Evolutionary conservation across 2,888 invertebrate species (phyloP), one percentile per base, ranked within the genome.

Genomic region (Smittia sp.): DNA sequence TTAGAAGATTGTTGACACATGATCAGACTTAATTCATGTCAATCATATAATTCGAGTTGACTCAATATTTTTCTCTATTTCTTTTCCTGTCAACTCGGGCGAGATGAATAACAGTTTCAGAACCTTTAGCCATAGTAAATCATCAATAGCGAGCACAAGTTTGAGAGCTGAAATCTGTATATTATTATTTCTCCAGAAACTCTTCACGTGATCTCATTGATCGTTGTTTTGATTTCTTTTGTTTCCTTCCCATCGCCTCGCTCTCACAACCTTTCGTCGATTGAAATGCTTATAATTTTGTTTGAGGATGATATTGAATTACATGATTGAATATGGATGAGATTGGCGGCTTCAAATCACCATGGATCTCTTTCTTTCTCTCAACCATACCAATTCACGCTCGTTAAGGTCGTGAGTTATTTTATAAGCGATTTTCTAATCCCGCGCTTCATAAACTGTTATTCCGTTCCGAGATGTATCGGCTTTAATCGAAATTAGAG

Each of bases 11-110:
- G 62, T 72, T 72, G 72, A 72, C 72, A 72, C 72, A 62, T 62
- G 72, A 72, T 72, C 72, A 72, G 62, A 72, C 62, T 72, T 62
- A 72, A 72, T n/a, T 72, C 72, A 72, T 58, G 69, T 69, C 69
- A 69, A 69, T 69, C 69, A 69, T 54, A 6, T 9, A 18, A n/a
- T 54, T 54, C n/a, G n/a, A 11, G 46, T 46, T 11, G 46, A 62
- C 11, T 4, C 11, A 24, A 62, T 52, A 9, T 18, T 52, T 41
- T 41, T 41, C 41, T 11, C 13, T 11, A 41, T 41, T n/a, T n/a
- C n/a, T n/a, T n/a, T n/a, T n/a, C n/a, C n/a, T n/a, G n/a, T 46
- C 46, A 13, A 15, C n/a, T 46, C 15, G n/a, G 9, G 15, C 46
- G 46, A 46, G 11, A 46, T 46, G n/a, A 46, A 46, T 46, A 46